Evolutionary conservation across 2,113 vertebrate genomes (phyloP).

Genomic region (Clarias batrachus): DNA sequence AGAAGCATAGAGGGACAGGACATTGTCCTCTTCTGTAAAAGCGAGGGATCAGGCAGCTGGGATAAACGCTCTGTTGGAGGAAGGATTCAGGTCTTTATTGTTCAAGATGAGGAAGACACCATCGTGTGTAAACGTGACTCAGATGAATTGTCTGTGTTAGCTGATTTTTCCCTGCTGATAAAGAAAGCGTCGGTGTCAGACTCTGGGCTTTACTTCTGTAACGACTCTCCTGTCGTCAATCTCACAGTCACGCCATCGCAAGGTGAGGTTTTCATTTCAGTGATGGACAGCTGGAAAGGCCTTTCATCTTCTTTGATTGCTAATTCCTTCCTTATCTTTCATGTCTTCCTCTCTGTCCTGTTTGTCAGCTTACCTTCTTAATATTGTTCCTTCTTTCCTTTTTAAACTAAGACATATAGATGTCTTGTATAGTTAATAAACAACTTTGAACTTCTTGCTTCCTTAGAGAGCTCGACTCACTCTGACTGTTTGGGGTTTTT

Average conservation of each 20-base stretch:
- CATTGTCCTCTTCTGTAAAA: background rate
- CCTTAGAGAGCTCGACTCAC: background rate
- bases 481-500: background rate
- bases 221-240: background rate
- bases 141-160: background rate
- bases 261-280: background rate
- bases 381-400: no score
- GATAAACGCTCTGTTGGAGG: background rate
- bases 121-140: background rate
- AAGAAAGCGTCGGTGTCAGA: background rate
- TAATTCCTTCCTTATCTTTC: background rate
- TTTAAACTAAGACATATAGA: no score
- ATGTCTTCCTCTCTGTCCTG: background rate
- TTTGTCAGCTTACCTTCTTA: background rate
- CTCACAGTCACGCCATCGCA: background rate
- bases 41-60: background rate
- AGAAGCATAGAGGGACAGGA: background rate
- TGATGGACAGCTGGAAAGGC: no score
- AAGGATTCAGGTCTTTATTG: background rate
- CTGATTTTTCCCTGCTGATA: background rate
- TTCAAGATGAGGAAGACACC: background rate
- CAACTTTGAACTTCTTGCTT: background rate
- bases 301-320: background rate
- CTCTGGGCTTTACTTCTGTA: conserved; percentile 12
- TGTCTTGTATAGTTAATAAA: no score